Evolutionary conservation across 2,113 vertebrate species (phyloP).

Genomic region (Strix aluco): DNA sequence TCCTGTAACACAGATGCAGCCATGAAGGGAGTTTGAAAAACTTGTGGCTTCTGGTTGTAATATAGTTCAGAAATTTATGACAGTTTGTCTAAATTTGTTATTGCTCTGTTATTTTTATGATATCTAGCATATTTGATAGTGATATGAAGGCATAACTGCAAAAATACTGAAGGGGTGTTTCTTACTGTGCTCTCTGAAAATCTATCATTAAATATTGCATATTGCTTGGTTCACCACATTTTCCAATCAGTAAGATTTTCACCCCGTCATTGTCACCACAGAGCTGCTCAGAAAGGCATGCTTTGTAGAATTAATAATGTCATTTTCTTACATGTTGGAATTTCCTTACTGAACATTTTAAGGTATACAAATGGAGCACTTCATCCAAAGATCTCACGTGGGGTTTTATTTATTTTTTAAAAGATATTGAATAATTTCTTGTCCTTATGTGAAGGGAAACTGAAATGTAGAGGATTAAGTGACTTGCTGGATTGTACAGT

Average conservation of each 20-base stretch:
- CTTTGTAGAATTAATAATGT: neutral
- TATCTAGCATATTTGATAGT: neutral
- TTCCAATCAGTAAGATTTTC: neutral
- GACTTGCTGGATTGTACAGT: neutral
- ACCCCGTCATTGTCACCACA: neutral
- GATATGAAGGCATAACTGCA: neutral
- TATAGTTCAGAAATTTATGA: neutral
- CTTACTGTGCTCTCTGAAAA: neutral
- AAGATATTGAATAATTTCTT: neutral
- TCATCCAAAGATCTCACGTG: neutral
- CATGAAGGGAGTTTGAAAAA: neutral
- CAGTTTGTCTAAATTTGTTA: neutral
- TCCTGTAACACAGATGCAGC: neutral
- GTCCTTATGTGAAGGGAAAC: neutral
- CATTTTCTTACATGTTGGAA: neutral
- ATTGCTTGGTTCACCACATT: neutral
- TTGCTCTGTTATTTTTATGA: neutral
- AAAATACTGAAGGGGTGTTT: neutral
- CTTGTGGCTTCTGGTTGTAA: neutral
- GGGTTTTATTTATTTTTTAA: neutral
- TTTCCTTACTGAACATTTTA: neutral
- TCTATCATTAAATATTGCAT: neutral
- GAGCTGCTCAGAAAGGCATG: neutral
- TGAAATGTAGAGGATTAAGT: neutral
- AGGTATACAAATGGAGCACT: neutral